Conservation (phyloP, 2,888 invertebrate species). For the Macrosiphum euphorbiae region DNA sequence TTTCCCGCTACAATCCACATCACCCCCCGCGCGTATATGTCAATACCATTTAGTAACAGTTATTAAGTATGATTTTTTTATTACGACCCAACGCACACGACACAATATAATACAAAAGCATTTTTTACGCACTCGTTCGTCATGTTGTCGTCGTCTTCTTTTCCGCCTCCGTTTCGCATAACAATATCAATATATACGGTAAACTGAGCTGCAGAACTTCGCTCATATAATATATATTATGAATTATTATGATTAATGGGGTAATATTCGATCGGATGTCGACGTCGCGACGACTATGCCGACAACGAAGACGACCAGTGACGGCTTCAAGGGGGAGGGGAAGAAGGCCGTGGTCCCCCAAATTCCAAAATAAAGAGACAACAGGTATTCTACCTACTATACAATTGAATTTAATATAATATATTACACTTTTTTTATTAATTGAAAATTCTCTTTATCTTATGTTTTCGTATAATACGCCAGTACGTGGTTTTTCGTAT, state of each 20-base stretch:
- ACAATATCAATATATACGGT: neutral
- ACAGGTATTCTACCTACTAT: no score
- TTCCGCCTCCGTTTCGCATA: neutral
- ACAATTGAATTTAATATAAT: no score
- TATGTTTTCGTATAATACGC: no score
- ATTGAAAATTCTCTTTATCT: no score
- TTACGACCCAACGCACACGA: neutral
- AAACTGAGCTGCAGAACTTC: neutral
- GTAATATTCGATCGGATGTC: neutral
- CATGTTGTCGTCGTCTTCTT: neutral
- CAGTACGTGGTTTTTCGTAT: no score
- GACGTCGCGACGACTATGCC: neutral
- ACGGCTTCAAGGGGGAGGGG: no score
- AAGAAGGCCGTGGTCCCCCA: no score
- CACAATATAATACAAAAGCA: neutral
- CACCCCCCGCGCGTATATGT: no score
- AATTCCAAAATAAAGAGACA: no score
- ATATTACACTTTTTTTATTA: no score
- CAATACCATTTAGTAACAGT: conserved; percentile 20
- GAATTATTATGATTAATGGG: no score
- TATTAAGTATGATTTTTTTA: neutral
- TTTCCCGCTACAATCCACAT: neutral
- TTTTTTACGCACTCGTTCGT: neutral
- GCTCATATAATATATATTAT: no score
- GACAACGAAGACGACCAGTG: neutral